Conservation (phyloP, 2,113 vertebrate genomes). For the Vimba vimba region DNA sequence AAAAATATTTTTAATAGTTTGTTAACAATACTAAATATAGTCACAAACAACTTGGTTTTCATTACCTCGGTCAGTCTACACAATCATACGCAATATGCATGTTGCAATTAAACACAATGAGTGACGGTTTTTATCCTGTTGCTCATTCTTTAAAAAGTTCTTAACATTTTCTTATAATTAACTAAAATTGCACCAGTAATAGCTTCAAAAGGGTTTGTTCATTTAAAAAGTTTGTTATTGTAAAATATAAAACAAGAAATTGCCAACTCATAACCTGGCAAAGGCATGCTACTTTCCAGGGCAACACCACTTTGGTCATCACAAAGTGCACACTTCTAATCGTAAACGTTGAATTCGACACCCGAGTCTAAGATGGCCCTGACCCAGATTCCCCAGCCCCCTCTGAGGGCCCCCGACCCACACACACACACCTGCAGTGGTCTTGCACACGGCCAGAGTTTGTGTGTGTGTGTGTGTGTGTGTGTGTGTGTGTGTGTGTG, state of each 20-base stretch:
- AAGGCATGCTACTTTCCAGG: background rate
- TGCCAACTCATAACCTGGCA: background rate
- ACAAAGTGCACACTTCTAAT: background rate
- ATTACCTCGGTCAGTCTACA: background rate
- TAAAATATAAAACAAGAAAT: background rate
- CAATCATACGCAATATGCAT: background rate
- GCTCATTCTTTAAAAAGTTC: background rate
- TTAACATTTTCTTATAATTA: background rate
- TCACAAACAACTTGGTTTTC: background rate
- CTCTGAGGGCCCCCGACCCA: conserved; percentile 1
- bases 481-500: background rate
- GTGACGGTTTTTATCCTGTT: background rate
- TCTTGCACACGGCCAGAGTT: background rate
- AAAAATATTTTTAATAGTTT: background rate
- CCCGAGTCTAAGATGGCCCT: background rate
- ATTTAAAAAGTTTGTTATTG: background rate
- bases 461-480: background rate
- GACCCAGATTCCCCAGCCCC: conserved; percentile 43
- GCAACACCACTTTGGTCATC: background rate
- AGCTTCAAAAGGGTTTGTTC: background rate
- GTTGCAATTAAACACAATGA: background rate
- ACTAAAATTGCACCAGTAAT: background rate
- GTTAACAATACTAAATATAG: background rate
- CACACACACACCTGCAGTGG: conserved; percentile 1
- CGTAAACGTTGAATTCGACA: conserved; percentile 41